Evolutionary conservation across 2,113 vertebrate genomes (phyloP).

Genomic region (Ovis canadensis): DNA sequence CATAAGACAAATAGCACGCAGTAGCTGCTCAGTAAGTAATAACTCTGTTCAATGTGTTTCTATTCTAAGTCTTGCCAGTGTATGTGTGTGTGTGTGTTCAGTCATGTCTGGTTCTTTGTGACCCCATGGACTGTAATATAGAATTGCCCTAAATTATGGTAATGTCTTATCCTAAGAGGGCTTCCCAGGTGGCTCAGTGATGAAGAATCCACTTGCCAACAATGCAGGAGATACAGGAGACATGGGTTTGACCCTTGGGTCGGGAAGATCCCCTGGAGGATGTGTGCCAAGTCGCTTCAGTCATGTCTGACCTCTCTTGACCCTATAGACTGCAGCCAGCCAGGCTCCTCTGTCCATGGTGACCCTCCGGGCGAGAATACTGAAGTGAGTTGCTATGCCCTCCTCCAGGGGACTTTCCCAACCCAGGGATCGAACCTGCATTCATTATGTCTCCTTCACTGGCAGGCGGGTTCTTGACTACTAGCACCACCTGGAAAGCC

Average conservation of each 20-base stretch:
- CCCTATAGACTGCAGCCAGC: not conserved
- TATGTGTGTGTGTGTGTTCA: too few relatives aligned
- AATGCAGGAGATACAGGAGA: not conserved
- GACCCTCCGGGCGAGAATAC: not conserved
- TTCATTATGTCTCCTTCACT: not conserved
- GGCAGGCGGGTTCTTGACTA: not conserved
- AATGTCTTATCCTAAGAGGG: not conserved
- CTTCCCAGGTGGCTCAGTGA: not conserved
- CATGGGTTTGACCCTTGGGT: not conserved
- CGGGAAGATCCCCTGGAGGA: rapidly evolving
- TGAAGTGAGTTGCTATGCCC: not conserved
- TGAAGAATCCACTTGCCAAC: not conserved
- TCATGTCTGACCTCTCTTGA: not conserved
- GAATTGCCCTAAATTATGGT: not conserved
- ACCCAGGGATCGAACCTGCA: not conserved
- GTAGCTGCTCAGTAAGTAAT: not conserved
- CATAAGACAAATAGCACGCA: not conserved
- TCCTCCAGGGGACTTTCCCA: not conserved
- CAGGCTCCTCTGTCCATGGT: not conserved
- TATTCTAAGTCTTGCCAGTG: not conserved
- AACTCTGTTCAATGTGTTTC: too few relatives aligned
- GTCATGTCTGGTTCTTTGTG: not conserved
- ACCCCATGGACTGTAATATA: not conserved
- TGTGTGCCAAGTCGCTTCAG: rapidly evolving
- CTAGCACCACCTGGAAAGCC: not conserved